Conservation (phyloP, 2,888 invertebrate species). For the Stomorhina lunata region DNA sequence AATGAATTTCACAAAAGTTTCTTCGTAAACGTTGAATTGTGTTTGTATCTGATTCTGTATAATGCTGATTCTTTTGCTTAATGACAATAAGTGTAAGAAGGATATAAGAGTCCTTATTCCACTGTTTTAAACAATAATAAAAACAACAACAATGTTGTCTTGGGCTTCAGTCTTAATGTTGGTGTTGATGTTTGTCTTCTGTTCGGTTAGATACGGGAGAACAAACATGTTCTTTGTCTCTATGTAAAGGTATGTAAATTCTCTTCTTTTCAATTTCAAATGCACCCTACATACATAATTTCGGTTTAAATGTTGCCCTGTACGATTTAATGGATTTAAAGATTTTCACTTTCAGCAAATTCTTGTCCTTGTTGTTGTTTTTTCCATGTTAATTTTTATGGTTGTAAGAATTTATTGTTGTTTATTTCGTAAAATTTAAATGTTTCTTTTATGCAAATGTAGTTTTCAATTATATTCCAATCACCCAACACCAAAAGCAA, state of each 20-base stretch:
- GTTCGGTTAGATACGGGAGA: no score
- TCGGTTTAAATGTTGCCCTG: slow-evolving; percentile 6
- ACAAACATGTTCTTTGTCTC: not conserved
- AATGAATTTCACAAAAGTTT: not conserved
- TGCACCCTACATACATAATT: slow-evolving; percentile 5
- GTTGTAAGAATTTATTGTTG: not conserved
- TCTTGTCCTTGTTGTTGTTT: not conserved
- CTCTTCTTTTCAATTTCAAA: not conserved
- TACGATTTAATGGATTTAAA: not conserved
- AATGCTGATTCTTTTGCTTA: no score
- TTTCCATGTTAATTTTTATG: not conserved
- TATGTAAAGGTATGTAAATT: slow-evolving; percentile 33
- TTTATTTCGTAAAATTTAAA: not conserved
- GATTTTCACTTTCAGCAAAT: not conserved
- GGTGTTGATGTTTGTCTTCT: not conserved
- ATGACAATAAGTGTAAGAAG: not conserved
- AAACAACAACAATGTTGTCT: not conserved
- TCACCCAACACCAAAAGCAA: not conserved
- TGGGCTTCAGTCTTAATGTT: not conserved
- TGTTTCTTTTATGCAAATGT: not conserved
- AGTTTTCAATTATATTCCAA: not conserved
- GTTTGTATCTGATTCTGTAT: no score
- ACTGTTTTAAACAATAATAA: not conserved
- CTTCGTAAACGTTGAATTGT: not conserved
- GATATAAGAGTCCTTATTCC: not conserved